Base-by-base conservation (phyloP, 35 echinoderm and acorn worm species). In the Amphiura filiformis region DNA sequence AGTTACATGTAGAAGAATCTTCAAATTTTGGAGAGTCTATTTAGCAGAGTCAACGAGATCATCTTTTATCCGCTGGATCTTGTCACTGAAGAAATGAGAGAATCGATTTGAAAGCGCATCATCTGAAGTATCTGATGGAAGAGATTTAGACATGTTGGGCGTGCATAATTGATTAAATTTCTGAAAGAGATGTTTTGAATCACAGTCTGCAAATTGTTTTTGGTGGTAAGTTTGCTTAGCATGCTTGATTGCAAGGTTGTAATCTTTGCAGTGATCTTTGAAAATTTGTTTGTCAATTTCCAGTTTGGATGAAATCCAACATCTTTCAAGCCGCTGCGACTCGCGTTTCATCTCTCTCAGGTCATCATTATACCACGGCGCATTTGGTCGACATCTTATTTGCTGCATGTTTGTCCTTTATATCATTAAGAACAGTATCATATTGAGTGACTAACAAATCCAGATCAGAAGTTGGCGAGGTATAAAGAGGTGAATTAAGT, bases 381-480 rank as follows among this genome's bases (percentile, higher is more conserved):
- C 79, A 93, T 47, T 93, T 31, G 91, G 81, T 47, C 91, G 56
- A 32, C 85, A 81, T 17, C 32, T 75, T 20, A 93, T 78, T 35
- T 37, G 86, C 86, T 38, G 92, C 86, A 76, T 89, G 92, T 52
- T 64, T 81, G 32, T 93, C 40, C 33, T 80, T 41, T 22, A 88
- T 76, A 78, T 80, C 41, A 15, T 38, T 47, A 4, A 88, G 86
- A 35, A 88, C 77, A 57, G 34, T 35, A 31, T 88, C 42, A 80
- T 88, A 88, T 75, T 88, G 86, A 33, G 41, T 38, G 13, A 57
- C 41, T 14, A 88, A 36, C 0, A 34, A 34, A 31, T 49, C 47
- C 0, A 57, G 0, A 88, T 88, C 86, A 79, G 77, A 41, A 35
- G 31, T 44, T 12, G 81, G 87, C 26, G 77, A 80, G 31, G 87